Evolutionary conservation across 1,140 invertebrate species (phyloP).

Genomic region (Drosophila trapezifrons): DNA sequence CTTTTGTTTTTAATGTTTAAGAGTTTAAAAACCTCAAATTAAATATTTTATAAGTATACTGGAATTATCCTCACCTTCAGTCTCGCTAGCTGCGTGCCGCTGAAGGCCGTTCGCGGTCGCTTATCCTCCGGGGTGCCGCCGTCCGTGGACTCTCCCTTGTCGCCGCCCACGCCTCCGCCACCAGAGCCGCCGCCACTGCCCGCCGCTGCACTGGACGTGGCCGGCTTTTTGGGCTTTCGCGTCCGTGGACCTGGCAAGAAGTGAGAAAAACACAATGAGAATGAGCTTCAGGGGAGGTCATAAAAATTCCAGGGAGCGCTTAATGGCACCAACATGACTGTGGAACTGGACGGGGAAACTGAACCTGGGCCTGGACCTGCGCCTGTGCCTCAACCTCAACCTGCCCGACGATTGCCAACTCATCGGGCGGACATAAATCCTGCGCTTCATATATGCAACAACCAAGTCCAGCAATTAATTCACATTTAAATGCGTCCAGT

Average conservation of each 20-base stretch:
- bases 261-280: conserved; percentile 3
- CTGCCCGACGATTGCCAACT: conserved; percentile 48
- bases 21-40: too few relatives aligned
- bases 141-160: conserved; percentile 40
- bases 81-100: conserved; percentile 95
- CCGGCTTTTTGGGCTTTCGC: conserved; percentile 90
- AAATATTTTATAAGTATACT: not conserved
- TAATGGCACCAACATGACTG: conserved; percentile 77
- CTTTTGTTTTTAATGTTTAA: too few relatives aligned
- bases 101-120: conserved; percentile 98
- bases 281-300: conserved; percentile 47
- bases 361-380: conserved; percentile 10
- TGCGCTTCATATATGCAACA: conserved; percentile 65
- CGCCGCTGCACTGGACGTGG: conserved; percentile 77
- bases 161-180: conserved; percentile 56
- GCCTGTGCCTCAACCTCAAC: conserved; percentile 15
- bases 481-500: conserved; percentile 77
- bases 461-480: conserved; percentile 70
- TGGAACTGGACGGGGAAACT: not conserved
- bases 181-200: conserved; percentile 1
- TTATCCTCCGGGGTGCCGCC: conserved; percentile 91
- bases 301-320: conserved; percentile 80
- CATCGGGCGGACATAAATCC: conserved; percentile 74
- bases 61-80: conserved; percentile 88
- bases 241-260: conserved; percentile 92